Evolutionary conservation across 2,888 invertebrate genomes (phyloP).

Genomic region (Catocala nupta): DNA sequence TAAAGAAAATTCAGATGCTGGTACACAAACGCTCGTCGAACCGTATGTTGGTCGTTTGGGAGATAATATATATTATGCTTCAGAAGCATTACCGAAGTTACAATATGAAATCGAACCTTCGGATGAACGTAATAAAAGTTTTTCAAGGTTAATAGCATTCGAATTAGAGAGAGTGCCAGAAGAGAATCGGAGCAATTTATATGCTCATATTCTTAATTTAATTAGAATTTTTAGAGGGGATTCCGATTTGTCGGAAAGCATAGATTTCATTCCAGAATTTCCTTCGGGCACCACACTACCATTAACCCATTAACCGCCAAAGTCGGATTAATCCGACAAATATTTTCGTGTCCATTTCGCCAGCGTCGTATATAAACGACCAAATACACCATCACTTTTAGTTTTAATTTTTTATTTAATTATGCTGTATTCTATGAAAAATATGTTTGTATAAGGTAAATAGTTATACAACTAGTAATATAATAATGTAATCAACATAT

Average conservation of each 20-base stretch:
- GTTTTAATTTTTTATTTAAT: too few species aligned
- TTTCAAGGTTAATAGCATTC: constrained; percentile 17
- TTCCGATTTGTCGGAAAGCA: constrained; percentile 10
- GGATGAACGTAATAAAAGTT: constrained; percentile 17
- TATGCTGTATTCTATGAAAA: too few species aligned
- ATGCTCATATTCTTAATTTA: constrained; percentile 13
- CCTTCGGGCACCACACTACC: constrained; percentile 17
- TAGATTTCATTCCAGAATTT: constrained; percentile 18
- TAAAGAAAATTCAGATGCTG: constrained; percentile 11
- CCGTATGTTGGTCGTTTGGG: constrained; percentile 22
- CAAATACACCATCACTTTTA: too few species aligned
- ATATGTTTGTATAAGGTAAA: too few species aligned
- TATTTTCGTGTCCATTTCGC: too few species aligned
- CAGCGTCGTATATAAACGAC: too few species aligned
- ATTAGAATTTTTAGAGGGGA: constrained; percentile 13
- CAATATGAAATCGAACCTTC: constrained; percentile 15
- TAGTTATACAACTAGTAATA: too few species aligned
- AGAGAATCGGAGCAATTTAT: constrained; percentile 14
- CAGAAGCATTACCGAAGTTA: constrained; percentile 17
- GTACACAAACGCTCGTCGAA: constrained; percentile 19
- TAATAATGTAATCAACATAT: too few species aligned
- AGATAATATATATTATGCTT: constrained; percentile 17
- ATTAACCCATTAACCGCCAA: too few species aligned
- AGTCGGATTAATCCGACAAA: too few species aligned
- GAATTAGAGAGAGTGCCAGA: constrained; percentile 22